These are phyloP conservation scores for Lycocerus yunnanus DNA, from an alignment of 2,888 invertebrate species.

Conservation along the genomic window DNA sequence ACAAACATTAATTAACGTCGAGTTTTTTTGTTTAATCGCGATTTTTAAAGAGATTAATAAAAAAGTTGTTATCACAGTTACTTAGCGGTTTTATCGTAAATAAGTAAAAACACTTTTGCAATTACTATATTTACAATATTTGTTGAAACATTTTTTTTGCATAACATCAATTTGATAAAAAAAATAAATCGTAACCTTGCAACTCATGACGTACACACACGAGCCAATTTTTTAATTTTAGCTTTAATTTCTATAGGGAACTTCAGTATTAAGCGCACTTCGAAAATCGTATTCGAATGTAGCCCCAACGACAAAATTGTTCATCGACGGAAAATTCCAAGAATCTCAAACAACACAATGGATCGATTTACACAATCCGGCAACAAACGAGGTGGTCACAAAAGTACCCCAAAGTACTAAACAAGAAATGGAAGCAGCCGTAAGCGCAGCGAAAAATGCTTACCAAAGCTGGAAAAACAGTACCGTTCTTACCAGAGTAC, in stretches of 20 bases:
- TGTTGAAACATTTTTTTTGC: neutral
- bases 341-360: constrained; percentile 93
- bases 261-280: constrained; percentile 15
- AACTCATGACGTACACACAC: neutral
- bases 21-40: neutral
- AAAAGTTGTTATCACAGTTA: neutral
- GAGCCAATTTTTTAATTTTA: neutral
- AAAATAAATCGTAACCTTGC: neutral
- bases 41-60: neutral
- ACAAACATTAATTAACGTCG: neutral
- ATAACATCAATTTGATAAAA: neutral
- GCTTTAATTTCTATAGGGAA: constrained; percentile 10
- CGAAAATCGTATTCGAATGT: constrained; percentile 49
- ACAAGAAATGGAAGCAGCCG: constrained; percentile 87
- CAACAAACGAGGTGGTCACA: constrained; percentile 82
- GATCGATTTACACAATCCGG: constrained; percentile 95
- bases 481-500: constrained; percentile 89
- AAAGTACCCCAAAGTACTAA: constrained; percentile 88
- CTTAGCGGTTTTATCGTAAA: neutral
- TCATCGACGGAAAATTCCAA: constrained; percentile 91
- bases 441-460: constrained; percentile 79
- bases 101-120: neutral
- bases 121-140: neutral
- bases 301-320: constrained; percentile 83
- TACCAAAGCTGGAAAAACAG: constrained; percentile 86